phyloP scores from a whole-genome alignment of 2,113 vertebrate species.

The Laterallus jamaicensis region DNA sequence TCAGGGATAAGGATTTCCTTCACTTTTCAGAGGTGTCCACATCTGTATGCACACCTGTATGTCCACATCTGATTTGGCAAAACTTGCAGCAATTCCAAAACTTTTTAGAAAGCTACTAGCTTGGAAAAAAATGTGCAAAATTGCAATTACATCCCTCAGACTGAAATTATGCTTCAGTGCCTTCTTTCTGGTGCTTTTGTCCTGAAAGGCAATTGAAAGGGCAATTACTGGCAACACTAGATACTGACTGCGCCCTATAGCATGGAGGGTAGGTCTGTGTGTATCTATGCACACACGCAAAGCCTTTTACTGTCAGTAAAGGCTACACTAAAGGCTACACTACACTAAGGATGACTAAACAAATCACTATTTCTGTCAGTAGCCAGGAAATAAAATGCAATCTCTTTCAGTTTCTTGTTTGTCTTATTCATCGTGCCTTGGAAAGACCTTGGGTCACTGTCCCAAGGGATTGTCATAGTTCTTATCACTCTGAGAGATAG shows the following conservation, averaged over 20 bases:
- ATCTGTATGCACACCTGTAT: background rate
- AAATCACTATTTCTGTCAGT: background rate
- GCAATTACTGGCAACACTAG: background rate
- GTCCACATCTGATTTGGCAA: background rate
- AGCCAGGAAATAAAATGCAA: background rate
- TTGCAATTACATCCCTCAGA: background rate
- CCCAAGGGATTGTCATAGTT: background rate
- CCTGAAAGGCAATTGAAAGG: background rate
- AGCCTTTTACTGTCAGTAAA: background rate
- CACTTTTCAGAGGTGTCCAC: background rate
- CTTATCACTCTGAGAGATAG: background rate
- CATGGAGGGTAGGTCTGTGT: background rate
- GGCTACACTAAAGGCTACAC: too few relatives aligned
- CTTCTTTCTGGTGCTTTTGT: background rate
- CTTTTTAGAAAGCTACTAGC: background rate
- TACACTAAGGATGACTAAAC: too few relatives aligned
- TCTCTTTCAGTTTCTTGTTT: background rate
- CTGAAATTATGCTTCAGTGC: background rate
- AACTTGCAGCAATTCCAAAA: background rate
- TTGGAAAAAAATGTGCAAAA: background rate
- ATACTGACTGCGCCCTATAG: background rate
- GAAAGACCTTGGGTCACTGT: background rate
- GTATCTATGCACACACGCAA: background rate
- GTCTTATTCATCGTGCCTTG: rapidly evolving
- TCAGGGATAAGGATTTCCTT: background rate